These are phyloP conservation scores for Zygogramma bicolorata DNA, from an alignment of 2,888 invertebrate species.

Conservation along the genomic window DNA sequence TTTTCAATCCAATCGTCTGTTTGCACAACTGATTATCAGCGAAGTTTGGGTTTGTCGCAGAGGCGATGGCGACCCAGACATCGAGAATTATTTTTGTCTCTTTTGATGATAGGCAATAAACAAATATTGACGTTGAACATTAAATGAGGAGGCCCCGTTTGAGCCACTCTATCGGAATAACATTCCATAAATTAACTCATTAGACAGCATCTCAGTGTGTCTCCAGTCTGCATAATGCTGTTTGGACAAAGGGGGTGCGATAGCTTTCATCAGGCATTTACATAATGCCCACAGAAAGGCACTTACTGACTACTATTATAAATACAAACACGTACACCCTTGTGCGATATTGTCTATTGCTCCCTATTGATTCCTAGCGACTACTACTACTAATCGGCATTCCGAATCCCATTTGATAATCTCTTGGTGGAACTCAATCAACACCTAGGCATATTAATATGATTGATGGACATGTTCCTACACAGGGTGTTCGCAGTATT, in stretches of 20 bases:
- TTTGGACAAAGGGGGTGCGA: slow-evolving; percentile 63
- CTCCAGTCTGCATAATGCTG: slow-evolving; percentile 61
- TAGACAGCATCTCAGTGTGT: slow-evolving; percentile 61
- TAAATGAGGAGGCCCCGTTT: slow-evolving; percentile 56
- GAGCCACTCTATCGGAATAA: slow-evolving; percentile 62
- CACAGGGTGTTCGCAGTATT: too few species aligned
- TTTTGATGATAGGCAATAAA: slow-evolving; percentile 56
- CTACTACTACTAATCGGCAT: slow-evolving; percentile 49
- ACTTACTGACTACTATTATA: slow-evolving; percentile 61
- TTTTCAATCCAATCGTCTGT: slow-evolving; percentile 53
- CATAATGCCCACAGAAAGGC: slow-evolving; percentile 62
- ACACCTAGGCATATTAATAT: neutral
- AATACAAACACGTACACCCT: slow-evolving; percentile 58
- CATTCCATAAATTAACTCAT: slow-evolving; percentile 67
- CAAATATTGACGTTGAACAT: slow-evolving; percentile 65
- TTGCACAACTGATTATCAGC: slow-evolving; percentile 62
- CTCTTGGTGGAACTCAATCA: slow-evolving; percentile 34
- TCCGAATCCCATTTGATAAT: slow-evolving; percentile 44
- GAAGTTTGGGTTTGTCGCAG: slow-evolving; percentile 53
- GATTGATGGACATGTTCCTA: neutral
- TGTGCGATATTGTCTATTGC: slow-evolving; percentile 50
- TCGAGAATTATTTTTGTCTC: slow-evolving; percentile 57
- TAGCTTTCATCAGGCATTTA: slow-evolving; percentile 62
- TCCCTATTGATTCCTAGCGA: slow-evolving; percentile 34
- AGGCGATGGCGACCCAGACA: slow-evolving; percentile 55